Conservation (phyloP, 2,797 vertebrate genomes). For the Artibeus jamaicensis region DNA sequence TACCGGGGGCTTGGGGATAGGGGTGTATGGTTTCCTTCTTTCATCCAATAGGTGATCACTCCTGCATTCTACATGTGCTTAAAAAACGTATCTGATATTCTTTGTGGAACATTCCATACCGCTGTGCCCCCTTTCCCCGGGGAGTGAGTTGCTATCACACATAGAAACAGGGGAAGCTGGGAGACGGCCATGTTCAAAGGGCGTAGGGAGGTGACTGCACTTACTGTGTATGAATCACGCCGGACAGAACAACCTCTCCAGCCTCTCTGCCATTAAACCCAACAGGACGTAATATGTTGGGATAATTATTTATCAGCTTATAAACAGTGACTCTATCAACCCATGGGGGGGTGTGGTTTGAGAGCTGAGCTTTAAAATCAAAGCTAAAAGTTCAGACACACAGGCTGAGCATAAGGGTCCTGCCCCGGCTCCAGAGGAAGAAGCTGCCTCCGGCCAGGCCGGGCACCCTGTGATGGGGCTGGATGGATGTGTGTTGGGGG, state of each 20-base stretch:
- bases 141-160: background rate
- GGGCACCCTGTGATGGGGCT: background rate
- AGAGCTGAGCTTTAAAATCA: background rate
- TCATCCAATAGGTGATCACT: background rate
- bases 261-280: background rate
- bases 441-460: background rate
- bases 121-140: background rate
- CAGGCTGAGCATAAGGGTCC: background rate
- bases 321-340: background rate
- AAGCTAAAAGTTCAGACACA: background rate
- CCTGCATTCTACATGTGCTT: background rate
- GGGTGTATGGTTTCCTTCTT: background rate
- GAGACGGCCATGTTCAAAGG: background rate
- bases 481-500: background rate
- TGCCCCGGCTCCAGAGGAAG: background rate
- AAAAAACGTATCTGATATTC: background rate
- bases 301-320: background rate
- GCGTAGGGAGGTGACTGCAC: background rate
- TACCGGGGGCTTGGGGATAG: background rate
- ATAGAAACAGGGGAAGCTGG: background rate
- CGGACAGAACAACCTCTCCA: background rate
- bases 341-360: background rate
- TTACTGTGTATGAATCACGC: accelerated
- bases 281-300: background rate
- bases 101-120: background rate